These are phyloP conservation scores for Aplochiton taeniatus DNA, from an alignment of 2,797 vertebrate genomes.

Conservation along the genomic window DNA sequence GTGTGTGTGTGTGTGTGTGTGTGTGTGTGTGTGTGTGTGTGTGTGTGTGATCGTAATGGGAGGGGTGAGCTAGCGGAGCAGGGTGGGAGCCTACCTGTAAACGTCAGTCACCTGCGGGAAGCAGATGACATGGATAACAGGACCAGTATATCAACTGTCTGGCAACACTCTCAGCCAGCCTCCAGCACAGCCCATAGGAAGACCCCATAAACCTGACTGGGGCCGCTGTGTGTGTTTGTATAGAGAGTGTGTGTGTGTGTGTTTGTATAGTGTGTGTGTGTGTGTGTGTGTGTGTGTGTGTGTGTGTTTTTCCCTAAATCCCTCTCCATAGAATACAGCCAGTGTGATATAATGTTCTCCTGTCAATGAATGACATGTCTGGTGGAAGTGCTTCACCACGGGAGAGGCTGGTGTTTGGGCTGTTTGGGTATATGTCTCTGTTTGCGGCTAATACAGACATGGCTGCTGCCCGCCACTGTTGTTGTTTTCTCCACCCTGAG, in stretches of 20 bases:
- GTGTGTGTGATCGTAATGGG: not conserved
- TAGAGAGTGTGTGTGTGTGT: too few species aligned
- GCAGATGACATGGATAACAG: constrained; percentile 59
- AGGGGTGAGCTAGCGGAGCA: constrained; percentile 2
- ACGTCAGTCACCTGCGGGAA: constrained; percentile 56
- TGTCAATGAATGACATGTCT: not conserved
- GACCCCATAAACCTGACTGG: constrained; percentile 51
- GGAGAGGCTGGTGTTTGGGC: not conserved
- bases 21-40: constrained; percentile 4
- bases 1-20: not conserved
- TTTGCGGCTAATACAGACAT: too few species aligned
- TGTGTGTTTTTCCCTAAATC: too few species aligned
- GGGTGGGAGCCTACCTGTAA: constrained; percentile 56
- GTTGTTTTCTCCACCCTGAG: too few species aligned
- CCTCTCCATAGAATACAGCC: too few species aligned
- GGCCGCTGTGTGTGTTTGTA: not conserved
- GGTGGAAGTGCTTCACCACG: not conserved
- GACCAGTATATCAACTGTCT: constrained; percentile 46
- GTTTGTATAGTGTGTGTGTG: constrained; percentile 6
- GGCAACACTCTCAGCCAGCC: constrained; percentile 8
- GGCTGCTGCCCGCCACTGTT: too few species aligned
- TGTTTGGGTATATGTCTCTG: too few species aligned
- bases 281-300: not conserved
- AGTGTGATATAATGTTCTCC: too few species aligned
- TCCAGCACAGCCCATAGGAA: constrained; percentile 41